Evolutionary conservation across 2,113 vertebrate genomes (phyloP), one percentile per base, ranked within the genome.

Genomic region (Lamprotornis superbus): DNA sequence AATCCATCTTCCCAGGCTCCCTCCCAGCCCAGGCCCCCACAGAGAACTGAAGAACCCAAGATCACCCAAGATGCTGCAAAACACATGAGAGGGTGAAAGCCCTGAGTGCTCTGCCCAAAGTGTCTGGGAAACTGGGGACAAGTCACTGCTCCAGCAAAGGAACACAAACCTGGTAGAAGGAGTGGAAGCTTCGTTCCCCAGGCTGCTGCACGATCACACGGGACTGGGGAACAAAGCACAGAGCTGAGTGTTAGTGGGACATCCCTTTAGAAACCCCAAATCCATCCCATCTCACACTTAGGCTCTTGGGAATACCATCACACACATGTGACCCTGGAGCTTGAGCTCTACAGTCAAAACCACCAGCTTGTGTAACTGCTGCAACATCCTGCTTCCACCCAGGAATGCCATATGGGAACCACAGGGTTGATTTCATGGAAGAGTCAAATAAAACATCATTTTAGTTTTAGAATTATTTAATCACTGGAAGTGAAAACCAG

Each of bases 171-270:
- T 99, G 99, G 97, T 99, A 99, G 94, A 99, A 99, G 6, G 99
- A 99, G 89, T 99, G 99, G 92, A 99, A 99, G 96, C 98, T 99
- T 76, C 99, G 97, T 55, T 99, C 99, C 81, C 99, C 99, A 1
- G 98, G 97, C 90, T 99, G 99, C 37, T 99, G 99, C 90, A 99
- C 98, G 67, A 99, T 99, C 46, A 99, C 99, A 64, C 99, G 98
- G 79, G 99, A 99, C 99, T 99, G 93, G 88, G 57, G 91, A 52
- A 87, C 65, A 63, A 28, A 71, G 31, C 5, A 68, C 24, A 61
- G 9, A 23, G 42, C 44, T 27, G 47, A 10, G 25, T 47, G 37
- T 50, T 61, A 56, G n/a, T 52, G 76, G 28, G 56, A 71, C 39
- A 61, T 37, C 61, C 56, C 69, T 63, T 46, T 22, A 49, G 44